Evolutionary conservation across 2,113 vertebrate species (phyloP).

Genomic region (Theropithecus gelada): DNA sequence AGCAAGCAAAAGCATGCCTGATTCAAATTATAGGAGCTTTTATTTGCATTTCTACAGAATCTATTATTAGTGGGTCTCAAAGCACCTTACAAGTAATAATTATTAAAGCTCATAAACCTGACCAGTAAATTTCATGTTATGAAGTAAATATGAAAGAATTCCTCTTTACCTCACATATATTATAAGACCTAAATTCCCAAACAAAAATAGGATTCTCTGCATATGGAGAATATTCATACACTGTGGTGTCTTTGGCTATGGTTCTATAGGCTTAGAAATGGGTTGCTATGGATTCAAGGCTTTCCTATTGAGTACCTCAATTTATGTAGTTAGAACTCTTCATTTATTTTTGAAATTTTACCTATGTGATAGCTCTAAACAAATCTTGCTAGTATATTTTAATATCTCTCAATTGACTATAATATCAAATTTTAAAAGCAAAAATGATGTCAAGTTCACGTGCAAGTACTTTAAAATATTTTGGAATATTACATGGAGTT

Average conservation of each 20-base stretch:
- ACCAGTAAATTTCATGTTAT: constrained; percentile 46
- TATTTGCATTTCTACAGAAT: constrained; percentile 59
- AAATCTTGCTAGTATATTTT: constrained; percentile 9
- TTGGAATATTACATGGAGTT: not conserved
- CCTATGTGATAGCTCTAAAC: not conserved
- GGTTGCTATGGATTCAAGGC: not conserved
- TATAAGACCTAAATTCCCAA: not conserved
- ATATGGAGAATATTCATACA: not conserved
- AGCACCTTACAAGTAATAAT: constrained; percentile 56
- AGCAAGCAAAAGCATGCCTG: constrained; percentile 54
- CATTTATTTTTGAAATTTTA: not conserved
- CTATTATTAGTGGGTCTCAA: constrained; percentile 67
- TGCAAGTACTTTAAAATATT: constrained; percentile 44
- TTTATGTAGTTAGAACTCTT: not conserved
- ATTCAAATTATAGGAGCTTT: constrained; percentile 62
- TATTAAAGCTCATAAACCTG: constrained; percentile 58
- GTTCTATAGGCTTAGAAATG: not conserved
- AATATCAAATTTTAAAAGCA: constrained; percentile 35
- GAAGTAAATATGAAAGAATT: constrained; percentile 43
- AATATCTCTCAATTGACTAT: constrained; percentile 25
- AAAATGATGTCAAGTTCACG: not conserved
- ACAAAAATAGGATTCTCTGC: not conserved
- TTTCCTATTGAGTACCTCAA: not conserved
- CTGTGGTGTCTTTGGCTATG: not conserved
- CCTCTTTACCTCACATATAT: not conserved